A percentile compares a stretch with the other conserved stretches of the same genome.
Evolutionary conservation across 1,140 invertebrate genomes (phyloP).

Genomic region (Scaptomyza montana): DNA sequence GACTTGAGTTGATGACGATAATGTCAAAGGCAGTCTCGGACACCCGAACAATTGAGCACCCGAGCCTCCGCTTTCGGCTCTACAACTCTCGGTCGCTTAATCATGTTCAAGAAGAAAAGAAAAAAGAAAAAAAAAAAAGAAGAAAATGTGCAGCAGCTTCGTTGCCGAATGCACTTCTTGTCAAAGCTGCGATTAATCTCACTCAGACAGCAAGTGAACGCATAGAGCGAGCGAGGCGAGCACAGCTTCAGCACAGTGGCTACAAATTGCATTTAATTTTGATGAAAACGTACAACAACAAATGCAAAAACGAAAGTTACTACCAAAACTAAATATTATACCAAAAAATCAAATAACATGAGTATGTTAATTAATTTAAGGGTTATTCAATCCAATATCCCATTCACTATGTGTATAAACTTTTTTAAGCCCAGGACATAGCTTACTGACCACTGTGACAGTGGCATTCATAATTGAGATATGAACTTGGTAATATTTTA

Average conservation of each 20-base stretch:
- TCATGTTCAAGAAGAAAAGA: conserved; percentile 29
- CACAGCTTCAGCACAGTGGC: conserved; percentile 38
- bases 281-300: background rate
- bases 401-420: too few relatives aligned
- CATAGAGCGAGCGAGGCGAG: conserved; percentile 5
- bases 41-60: conserved; percentile 1
- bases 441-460: conserved; percentile 43
- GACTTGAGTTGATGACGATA: conserved; percentile 63
- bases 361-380: too few relatives aligned
- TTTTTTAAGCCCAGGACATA: too few relatives aligned
- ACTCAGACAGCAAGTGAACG: conserved; percentile 48
- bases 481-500: conserved; percentile 83
- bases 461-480: conserved; percentile 80
- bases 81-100: conserved; percentile 27
- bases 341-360: background rate
- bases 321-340: too few relatives aligned
- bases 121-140: background rate
- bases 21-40: conserved; percentile 68
- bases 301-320: background rate
- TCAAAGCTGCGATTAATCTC: conserved; percentile 81
- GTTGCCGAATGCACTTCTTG: conserved; percentile 65
- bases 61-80: conserved; percentile 8
- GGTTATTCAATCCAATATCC: too few relatives aligned
- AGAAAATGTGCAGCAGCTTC: conserved; percentile 63
- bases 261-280: background rate